phyloP scores from a whole-genome alignment of 92 coral and sea anemone species.

The Phenganax stokvisi region DNA sequence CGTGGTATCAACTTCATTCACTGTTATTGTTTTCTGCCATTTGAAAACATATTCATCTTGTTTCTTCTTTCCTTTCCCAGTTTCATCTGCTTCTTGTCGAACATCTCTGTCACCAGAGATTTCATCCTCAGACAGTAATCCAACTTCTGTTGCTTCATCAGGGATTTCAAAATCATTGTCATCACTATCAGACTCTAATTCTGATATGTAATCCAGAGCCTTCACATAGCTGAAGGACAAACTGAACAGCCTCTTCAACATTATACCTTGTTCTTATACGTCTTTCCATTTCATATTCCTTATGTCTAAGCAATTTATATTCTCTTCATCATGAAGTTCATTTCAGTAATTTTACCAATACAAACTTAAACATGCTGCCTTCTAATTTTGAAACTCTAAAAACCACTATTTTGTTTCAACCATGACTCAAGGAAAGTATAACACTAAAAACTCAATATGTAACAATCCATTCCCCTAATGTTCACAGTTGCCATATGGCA shows the following conservation, averaged over 20 bases:
- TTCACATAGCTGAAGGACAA: neutral
- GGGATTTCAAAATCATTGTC: neutral
- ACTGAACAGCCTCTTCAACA: conserved; percentile 5
- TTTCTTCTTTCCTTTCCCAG: neutral
- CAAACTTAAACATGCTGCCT: too few species aligned
- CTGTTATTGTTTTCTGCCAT: neutral
- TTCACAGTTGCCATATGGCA: too few species aligned
- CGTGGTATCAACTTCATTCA: neutral
- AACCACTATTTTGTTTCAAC: too few species aligned
- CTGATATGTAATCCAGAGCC: neutral
- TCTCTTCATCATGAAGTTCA: too few species aligned
- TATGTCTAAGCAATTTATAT: too few species aligned
- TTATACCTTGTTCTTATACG: neutral
- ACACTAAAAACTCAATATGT: too few species aligned
- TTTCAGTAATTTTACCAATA: too few species aligned
- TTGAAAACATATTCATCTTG: too few species aligned
- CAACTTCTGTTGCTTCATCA: neutral
- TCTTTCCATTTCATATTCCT: neutral
- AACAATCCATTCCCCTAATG: too few species aligned
- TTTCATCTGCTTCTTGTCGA: neutral
- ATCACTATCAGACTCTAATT: neutral
- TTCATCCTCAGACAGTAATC: too few species aligned
- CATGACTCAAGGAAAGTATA: too few species aligned
- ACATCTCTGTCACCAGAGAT: neutral
- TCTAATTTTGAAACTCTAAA: too few species aligned